A percentile compares a stretch with the other conserved stretches of the same genome.
These are phyloP conservation scores for Athalia rosae DNA, from an alignment of 2,888 invertebrate genomes.

Conservation along the genomic window DNA sequence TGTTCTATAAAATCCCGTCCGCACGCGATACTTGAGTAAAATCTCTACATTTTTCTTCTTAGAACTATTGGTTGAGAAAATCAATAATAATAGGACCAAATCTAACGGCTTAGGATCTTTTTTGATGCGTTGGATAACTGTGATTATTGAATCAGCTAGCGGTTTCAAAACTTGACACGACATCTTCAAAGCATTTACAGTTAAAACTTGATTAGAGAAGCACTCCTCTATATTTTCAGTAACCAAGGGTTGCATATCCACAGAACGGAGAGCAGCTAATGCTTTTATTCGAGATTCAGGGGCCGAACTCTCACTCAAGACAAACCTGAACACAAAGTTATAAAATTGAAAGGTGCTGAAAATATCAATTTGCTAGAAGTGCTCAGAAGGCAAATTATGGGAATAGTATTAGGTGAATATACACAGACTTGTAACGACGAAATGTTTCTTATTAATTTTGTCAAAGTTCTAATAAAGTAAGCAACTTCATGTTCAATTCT, in stretches of 20 bases:
- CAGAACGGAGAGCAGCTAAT: conserved; percentile 59
- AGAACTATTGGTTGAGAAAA: conserved; percentile 78
- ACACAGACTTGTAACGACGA: neutral
- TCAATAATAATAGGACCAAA: conserved; percentile 79
- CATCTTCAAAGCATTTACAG: conserved; percentile 77
- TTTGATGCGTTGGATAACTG: conserved; percentile 76
- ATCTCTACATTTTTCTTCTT: conserved; percentile 79
- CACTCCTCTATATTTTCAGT: conserved; percentile 75
- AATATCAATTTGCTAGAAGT: neutral
- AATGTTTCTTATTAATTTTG: neutral
- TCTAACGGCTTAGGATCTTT: conserved; percentile 81
- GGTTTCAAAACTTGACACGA: conserved; percentile 77
- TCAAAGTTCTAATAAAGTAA: neutral
- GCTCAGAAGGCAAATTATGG: conserved; percentile 75
- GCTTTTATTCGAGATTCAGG: conserved; percentile 63
- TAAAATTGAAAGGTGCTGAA: conserved; percentile 19
- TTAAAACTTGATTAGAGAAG: conserved; percentile 77
- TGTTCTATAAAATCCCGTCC: conserved; percentile 77
- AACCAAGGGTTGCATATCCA: conserved; percentile 64
- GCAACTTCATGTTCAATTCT: neutral
- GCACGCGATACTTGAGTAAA: conserved; percentile 79
- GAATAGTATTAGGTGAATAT: conserved; percentile 64
- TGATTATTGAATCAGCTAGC: conserved; percentile 77
- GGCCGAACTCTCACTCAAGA: conserved; percentile 75
- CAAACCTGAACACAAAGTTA: conserved; percentile 72